Conservation (phyloP, 2,888 invertebrate genomes). For the Abrostola tripartita region DNA sequence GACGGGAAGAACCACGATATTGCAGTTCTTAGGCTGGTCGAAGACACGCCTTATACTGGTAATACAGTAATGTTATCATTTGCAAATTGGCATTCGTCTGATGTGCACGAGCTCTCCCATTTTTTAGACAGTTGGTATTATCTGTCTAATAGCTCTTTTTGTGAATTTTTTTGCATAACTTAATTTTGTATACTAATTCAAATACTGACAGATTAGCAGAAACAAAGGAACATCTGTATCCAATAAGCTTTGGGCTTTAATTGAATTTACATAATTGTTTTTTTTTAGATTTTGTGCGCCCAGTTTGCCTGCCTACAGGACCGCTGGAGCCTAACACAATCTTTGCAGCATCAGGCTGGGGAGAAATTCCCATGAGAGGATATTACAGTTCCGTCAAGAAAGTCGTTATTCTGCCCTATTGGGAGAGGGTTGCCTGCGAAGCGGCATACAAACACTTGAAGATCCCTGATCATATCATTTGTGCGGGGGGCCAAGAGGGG, state of each 20-base stretch:
- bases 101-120: no score
- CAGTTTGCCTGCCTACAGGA: conserved; percentile 69
- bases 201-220: no score
- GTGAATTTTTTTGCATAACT: no score
- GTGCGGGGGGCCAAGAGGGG: conserved; percentile 70
- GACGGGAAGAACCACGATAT: conserved; percentile 63
- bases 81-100: neutral
- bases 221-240: neutral
- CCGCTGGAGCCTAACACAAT: conserved; percentile 34
- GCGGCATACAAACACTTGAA: conserved; percentile 49
- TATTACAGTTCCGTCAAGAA: conserved; percentile 68
- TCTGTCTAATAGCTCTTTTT: no score
- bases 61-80: conserved; percentile 10
- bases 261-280: neutral
- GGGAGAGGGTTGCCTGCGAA: conserved; percentile 57
- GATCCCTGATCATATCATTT: conserved; percentile 65
- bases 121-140: no score
- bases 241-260: neutral
- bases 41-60: conserved; percentile 68
- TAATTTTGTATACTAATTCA: no score
- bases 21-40: conserved; percentile 63
- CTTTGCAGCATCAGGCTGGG: conserved; percentile 72
- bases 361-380: conserved; percentile 56
- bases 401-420: conserved; percentile 64
- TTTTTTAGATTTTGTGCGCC: conserved; percentile 75